Conservation (phyloP, 1,140 invertebrate genomes). For the Cotesia vestalis region DNA sequence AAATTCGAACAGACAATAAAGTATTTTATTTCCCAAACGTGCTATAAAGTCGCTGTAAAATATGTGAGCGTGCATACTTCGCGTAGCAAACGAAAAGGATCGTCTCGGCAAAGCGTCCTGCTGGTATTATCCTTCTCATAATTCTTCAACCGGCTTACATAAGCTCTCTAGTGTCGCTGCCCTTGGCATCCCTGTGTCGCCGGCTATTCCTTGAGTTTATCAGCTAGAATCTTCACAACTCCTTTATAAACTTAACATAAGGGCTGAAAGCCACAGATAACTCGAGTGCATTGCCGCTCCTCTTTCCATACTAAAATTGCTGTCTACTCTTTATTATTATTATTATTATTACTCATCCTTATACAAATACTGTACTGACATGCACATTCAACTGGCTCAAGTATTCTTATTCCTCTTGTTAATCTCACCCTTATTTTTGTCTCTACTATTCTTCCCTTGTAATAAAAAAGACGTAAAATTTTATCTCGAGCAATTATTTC, state of each 20-base stretch:
- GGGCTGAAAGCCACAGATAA: conserved; percentile 33
- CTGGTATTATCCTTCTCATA: conserved; percentile 56
- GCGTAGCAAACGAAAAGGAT: conserved; percentile 22
- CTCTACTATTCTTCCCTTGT: background rate
- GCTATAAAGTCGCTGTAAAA: background rate
- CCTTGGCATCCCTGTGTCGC: conserved; percentile 17
- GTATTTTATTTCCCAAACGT: background rate
- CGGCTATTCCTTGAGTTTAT: conserved; percentile 11
- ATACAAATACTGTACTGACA: no score
- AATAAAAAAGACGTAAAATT: background rate
- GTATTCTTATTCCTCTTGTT: conserved; percentile 17
- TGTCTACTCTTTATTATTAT: conserved; percentile 25
- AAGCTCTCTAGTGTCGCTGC: conserved; percentile 41
- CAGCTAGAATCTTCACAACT: conserved; percentile 10
- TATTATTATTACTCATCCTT: no score
- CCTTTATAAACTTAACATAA: conserved; percentile 36
- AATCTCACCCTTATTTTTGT: no score
- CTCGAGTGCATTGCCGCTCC: conserved; percentile 20
- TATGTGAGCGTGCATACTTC: conserved; percentile 29
- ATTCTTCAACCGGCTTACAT: conserved; percentile 56
- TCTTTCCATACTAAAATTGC: background rate
- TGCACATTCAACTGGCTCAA: no score
- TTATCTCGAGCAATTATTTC: no score
- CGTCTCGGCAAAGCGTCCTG: conserved; percentile 34
- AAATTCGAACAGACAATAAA: background rate